Evolutionary conservation across 2,113 vertebrate species (phyloP).

Genomic region (Eublepharis macularius): DNA sequence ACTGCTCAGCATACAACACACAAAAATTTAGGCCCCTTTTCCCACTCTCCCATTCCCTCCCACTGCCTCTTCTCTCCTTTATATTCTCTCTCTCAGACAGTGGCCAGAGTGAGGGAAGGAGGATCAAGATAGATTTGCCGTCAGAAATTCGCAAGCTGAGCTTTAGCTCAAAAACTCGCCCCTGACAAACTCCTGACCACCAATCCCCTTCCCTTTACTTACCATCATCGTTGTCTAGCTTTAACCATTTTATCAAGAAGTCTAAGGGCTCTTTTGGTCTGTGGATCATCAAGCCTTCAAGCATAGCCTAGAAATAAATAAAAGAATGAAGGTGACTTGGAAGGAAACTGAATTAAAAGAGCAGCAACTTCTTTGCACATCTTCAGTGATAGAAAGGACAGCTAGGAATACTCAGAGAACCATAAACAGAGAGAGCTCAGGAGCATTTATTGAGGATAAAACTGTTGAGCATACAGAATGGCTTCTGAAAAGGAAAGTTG

Average conservation of each 20-base stretch:
- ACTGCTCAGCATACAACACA: background rate
- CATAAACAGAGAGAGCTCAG: background rate
- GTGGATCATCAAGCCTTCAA: constrained; percentile 84
- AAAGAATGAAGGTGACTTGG: constrained; percentile 14
- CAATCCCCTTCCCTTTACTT: constrained; percentile 26
- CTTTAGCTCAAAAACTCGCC: no score
- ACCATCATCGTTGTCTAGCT: constrained; percentile 76
- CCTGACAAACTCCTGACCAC: background rate
- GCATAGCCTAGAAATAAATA: constrained; percentile 78
- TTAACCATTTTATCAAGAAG: constrained; percentile 83
- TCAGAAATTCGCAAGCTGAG: background rate
- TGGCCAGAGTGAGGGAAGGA: background rate
- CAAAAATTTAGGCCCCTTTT: no score
- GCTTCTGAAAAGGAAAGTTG: no score
- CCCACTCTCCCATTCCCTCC: no score
- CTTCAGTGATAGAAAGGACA: background rate
- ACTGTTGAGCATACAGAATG: no score
- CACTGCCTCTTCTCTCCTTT: background rate
- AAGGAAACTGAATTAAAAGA: background rate
- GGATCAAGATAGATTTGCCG: background rate
- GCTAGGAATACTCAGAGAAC: no score
- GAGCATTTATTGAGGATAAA: background rate
- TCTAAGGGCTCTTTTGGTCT: constrained; percentile 84
- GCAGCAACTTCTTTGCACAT: background rate
- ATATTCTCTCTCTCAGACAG: background rate